A percentile compares a stretch with the other conserved stretches of the same genome.
Conservation (phyloP, 2,797 vertebrate genomes). For the Poecilia wingei region DNA sequence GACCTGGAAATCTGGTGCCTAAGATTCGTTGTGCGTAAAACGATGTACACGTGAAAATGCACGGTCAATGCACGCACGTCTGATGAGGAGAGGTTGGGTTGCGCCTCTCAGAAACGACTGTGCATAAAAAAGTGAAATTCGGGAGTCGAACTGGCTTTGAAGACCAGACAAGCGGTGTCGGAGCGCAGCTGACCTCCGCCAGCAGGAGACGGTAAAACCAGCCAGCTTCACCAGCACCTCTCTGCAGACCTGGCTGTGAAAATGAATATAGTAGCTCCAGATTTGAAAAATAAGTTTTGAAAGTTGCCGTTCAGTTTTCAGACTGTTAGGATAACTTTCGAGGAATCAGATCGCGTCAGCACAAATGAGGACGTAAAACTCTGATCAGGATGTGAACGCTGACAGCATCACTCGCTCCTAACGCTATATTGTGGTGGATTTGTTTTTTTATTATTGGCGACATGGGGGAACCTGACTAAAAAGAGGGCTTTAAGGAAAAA, state of each 20-base stretch:
- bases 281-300: neutral
- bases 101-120: neutral
- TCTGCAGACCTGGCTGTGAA: neutral
- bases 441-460: neutral
- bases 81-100: neutral
- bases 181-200: constrained; percentile 3
- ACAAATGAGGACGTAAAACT: neutral
- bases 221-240: constrained; percentile 1
- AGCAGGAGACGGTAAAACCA: neutral
- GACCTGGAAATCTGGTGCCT: neutral
- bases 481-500: neutral
- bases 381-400: neutral
- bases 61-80: neutral
- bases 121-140: neutral
- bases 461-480: neutral
- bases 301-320: too few species aligned
- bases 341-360: neutral
- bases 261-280: neutral
- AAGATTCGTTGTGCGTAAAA: constrained; percentile 29
- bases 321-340: neutral
- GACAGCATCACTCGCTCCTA: neutral
- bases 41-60: neutral
- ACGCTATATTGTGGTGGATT: neutral
- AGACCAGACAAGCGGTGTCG: neutral
- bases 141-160: neutral